These are phyloP conservation scores for Tauraco erythrolophus DNA, from an alignment of 2,113 vertebrate species.

Conservation along the genomic window DNA sequence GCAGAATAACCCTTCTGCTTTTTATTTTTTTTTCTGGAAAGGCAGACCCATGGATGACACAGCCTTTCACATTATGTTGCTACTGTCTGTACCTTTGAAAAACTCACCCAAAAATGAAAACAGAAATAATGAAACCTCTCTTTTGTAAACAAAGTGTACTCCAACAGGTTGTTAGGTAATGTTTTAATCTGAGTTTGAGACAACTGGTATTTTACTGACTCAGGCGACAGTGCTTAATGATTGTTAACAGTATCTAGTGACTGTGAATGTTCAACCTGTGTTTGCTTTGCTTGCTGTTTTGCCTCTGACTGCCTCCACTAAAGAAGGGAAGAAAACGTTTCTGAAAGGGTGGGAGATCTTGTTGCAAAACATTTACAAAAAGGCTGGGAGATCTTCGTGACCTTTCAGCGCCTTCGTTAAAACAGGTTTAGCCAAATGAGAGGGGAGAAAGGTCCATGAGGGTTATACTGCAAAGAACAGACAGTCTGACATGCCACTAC, in stretches of 20 bases:
- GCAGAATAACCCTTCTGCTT: not conserved
- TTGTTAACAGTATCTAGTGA: not conserved
- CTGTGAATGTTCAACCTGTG: slow-evolving; percentile 1
- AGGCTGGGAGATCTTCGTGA: not conserved
- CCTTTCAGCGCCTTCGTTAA: not conserved
- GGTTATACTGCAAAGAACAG: not conserved
- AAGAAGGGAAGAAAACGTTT: not conserved
- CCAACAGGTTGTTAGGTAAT: not conserved
- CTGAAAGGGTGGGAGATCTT: not conserved
- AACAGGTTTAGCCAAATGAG: not conserved
- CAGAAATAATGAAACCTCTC: not conserved
- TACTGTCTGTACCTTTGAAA: not conserved
- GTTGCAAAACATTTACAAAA: not conserved
- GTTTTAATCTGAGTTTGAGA: not conserved
- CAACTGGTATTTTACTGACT: not conserved
- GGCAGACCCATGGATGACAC: not conserved
- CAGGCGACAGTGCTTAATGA: not conserved
- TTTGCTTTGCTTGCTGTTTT: not conserved
- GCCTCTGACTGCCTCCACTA: not conserved
- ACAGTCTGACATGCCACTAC: not conserved
- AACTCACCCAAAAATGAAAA: not conserved
- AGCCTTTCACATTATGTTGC: not conserved
- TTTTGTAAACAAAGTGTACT: not conserved
- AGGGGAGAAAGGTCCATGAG: not conserved
- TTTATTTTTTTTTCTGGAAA: not conserved